Conservation (phyloP, 1,140 invertebrate genomes). For the Caenorhabditis inopinata region DNA sequence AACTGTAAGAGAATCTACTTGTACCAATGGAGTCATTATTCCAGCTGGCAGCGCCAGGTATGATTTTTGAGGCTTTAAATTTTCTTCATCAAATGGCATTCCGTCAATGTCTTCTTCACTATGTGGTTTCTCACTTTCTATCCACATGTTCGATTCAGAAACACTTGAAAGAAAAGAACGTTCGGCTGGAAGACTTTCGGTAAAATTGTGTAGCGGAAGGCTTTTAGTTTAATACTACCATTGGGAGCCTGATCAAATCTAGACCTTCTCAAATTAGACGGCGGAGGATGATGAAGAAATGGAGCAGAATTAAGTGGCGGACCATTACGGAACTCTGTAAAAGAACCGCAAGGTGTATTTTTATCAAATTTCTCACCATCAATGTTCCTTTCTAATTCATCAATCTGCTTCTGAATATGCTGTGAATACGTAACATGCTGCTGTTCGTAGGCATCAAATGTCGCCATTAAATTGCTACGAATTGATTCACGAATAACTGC, state of each 20-base stretch:
- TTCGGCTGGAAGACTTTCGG: not conserved
- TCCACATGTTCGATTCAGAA: not conserved
- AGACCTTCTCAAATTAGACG: not conserved
- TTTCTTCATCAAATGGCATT: slow-evolving; percentile 26
- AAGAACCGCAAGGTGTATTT: not conserved
- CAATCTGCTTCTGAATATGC: slow-evolving; percentile 30
- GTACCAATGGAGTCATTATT: slow-evolving; percentile 32
- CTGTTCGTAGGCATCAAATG: slow-evolving; percentile 41
- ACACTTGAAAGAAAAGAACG: not conserved
- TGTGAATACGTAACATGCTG: slow-evolving; percentile 38
- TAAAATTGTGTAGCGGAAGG: too few relatives aligned
- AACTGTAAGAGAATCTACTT: slow-evolving; percentile 32
- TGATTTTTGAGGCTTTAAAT: slow-evolving; percentile 15
- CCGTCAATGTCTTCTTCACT: slow-evolving; percentile 30
- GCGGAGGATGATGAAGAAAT: not conserved
- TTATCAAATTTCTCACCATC: not conserved
- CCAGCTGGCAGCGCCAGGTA: slow-evolving; percentile 38
- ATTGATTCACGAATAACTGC: not conserved
- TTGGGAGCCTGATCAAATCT: slow-evolving; percentile 36
- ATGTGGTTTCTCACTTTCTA: not conserved
- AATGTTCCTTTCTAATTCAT: not conserved
- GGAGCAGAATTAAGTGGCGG: not conserved
- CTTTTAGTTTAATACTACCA: not conserved
- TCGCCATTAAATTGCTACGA: slow-evolving; percentile 1
- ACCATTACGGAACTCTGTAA: not conserved